phyloP scores from a whole-genome alignment of 2,888 invertebrate species.

The Xylota segnis region DNA sequence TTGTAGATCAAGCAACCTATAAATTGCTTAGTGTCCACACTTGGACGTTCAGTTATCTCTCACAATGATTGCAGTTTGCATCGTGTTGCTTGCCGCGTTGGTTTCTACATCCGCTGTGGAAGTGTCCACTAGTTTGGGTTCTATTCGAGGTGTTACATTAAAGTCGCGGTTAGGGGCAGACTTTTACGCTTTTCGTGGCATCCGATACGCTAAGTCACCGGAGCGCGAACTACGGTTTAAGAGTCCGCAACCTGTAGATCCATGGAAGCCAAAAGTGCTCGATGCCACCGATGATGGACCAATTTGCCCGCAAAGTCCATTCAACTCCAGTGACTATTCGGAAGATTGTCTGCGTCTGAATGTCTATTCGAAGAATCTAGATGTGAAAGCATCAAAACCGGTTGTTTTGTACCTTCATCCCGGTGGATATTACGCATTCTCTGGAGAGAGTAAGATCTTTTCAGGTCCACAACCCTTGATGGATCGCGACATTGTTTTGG shows the following conservation, averaged over 20 bases:
- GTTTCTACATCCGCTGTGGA: slow-evolving; percentile 61
- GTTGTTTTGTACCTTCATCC: slow-evolving; percentile 89
- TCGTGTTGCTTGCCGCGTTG: slow-evolving; percentile 12
- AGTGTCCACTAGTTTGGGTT: slow-evolving; percentile 80
- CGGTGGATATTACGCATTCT: slow-evolving; percentile 87
- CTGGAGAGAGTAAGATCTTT: slow-evolving; percentile 85
- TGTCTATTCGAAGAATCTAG: slow-evolving; percentile 85
- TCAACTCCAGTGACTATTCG: slow-evolving; percentile 80
- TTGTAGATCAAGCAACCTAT: slow-evolving; percentile 1
- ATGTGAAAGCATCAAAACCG: slow-evolving; percentile 81
- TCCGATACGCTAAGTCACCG: slow-evolving; percentile 82
- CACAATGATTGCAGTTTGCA: slow-evolving; percentile 17
- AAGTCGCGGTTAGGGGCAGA: slow-evolving; percentile 79
- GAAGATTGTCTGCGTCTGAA: slow-evolving; percentile 87
- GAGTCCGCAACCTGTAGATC: slow-evolving; percentile 84
- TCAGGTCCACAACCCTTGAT: slow-evolving; percentile 86
- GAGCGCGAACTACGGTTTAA: slow-evolving; percentile 80
- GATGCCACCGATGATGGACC: slow-evolving; percentile 87
- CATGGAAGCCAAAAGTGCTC: slow-evolving; percentile 84
- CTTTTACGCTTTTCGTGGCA: slow-evolving; percentile 82
- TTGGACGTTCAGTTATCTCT: slow-evolving; percentile 5
- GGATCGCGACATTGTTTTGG: slow-evolving; percentile 88
- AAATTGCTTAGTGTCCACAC: slow-evolving; percentile 15
- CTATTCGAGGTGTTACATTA: slow-evolving; percentile 79
- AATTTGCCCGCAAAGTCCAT: slow-evolving; percentile 85